These are phyloP conservation scores for Heloderma charlesbogerti DNA, from an alignment of 2,113 vertebrate genomes.

Conservation along the genomic window DNA sequence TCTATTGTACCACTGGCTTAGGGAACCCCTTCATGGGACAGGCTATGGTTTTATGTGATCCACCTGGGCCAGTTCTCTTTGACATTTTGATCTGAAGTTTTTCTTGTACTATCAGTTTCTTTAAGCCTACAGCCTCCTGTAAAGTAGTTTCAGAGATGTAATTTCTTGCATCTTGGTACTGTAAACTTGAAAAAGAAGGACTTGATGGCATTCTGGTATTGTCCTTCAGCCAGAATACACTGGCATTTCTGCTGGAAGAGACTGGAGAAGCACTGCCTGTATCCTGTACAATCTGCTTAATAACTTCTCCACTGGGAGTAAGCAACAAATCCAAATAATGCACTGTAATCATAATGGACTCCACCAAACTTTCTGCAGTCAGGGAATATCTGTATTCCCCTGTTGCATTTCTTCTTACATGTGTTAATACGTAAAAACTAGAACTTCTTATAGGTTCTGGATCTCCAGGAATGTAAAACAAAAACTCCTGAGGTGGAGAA, in stretches of 20 bases:
- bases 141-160: slow-evolving; percentile 87
- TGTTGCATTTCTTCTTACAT: slow-evolving; percentile 82
- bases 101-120: slow-evolving; percentile 89
- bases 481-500: too few relatives aligned
- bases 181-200: slow-evolving; percentile 82
- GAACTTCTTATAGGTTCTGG: slow-evolving; percentile 79
- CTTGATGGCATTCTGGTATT: slow-evolving; percentile 78
- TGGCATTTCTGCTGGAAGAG: too few relatives aligned
- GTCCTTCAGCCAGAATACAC: too few relatives aligned
- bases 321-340: slow-evolving; percentile 71
- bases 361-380: slow-evolving; percentile 81
- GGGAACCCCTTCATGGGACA: slow-evolving; percentile 92
- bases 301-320: too few relatives aligned
- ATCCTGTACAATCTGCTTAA: too few relatives aligned
- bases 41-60: slow-evolving; percentile 86
- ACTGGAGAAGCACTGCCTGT: too few relatives aligned
- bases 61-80: slow-evolving; percentile 82
- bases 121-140: slow-evolving; percentile 80
- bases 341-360: slow-evolving; percentile 81
- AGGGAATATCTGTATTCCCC: slow-evolving; percentile 93
- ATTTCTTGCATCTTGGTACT: slow-evolving; percentile 86
- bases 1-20: slow-evolving; percentile 89
- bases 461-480: too few relatives aligned
- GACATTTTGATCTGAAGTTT: slow-evolving; percentile 88
- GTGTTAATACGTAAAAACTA: slow-evolving; percentile 79